Evolutionary conservation across 1,140 invertebrate genomes (phyloP).

Genomic region (Cotesia vestalis): DNA sequence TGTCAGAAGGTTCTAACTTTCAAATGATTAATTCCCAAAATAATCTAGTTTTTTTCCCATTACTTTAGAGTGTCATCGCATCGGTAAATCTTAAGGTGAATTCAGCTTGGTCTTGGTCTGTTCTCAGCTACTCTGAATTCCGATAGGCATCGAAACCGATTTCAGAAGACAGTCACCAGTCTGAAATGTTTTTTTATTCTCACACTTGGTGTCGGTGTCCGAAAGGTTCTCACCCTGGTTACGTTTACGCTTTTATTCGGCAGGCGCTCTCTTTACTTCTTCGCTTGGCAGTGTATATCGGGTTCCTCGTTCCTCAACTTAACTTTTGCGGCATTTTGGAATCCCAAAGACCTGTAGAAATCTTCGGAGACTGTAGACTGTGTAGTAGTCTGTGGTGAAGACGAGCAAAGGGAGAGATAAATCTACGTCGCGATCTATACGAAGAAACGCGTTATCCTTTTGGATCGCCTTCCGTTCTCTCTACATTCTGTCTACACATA

Average conservation of each 20-base stretch:
- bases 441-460: slow-evolving; percentile 27
- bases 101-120: no score
- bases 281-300: neutral
- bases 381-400: neutral
- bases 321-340: slow-evolving; percentile 21
- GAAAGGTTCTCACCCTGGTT: slow-evolving; percentile 1
- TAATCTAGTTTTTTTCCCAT: neutral
- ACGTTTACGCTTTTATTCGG: neutral
- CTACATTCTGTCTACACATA: neutral
- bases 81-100: slow-evolving; percentile 38
- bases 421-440: slow-evolving; percentile 34
- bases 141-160: slow-evolving; percentile 39
- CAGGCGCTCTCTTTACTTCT: neutral
- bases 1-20: no score
- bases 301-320: neutral
- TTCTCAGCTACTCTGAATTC: slow-evolving; percentile 36
- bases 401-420: slow-evolving; percentile 18
- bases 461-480: slow-evolving; percentile 6
- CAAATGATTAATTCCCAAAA: no score
- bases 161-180: neutral
- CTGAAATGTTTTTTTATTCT: slow-evolving; percentile 25
- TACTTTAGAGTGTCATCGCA: neutral
- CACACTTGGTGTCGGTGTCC: neutral
- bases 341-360: neutral
- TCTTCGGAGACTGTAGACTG: no score